Base-by-base conservation (phyloP, 2,797 vertebrate genomes). In the Pangasius larnaudii region DNA sequence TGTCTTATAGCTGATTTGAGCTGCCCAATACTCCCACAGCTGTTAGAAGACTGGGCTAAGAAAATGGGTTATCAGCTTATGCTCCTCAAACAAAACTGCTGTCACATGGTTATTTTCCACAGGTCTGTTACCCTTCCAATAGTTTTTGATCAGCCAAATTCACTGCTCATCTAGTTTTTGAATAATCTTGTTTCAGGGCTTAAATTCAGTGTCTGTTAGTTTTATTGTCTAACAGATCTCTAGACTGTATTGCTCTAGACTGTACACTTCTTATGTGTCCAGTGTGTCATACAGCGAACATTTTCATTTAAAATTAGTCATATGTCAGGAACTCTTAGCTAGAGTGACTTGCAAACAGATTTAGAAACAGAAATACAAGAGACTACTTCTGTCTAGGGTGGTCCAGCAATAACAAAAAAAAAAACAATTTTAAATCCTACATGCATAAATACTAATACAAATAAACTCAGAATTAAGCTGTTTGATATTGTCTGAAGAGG, bases 1-100 rank as follows among this genome's bases (percentile, higher is more conserved):
- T 72, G 67, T 88, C 85, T 89, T 72, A 78, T 59, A 91, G 92
- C 74, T 87, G 61, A 58, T 42, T 89, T 86, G 61, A 86, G 85
- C 88, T 84, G 69, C 69, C 49, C 79, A 86, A 85, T 81, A 79
- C 85, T 39, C 89, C 87, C 74, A 77, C 89, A 82, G 86, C 49
- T 65, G 77, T 75, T 14, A 83, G 59, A 53, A 79, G 65, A 59
- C 81, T 49, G 59, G 16, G 61, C 42, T 67, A 83, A 33, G 13
- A 63, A 51, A 69, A 36, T 13, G 19, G 30, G 63, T 53, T 53
- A 84, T 53, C 46, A 69, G 63, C 46, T 69, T 30, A 69, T 84
- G 82, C 24, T 84, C 65, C 49, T 84, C 49, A 84, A 69, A 84
- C 82, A 51, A 84, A 69, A 30, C 72, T 63, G 27, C 8, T 74